Evolutionary conservation across 2,888 invertebrate species (phyloP), one percentile per base, ranked within the genome.

Genomic region (Polyploca ridens): DNA sequence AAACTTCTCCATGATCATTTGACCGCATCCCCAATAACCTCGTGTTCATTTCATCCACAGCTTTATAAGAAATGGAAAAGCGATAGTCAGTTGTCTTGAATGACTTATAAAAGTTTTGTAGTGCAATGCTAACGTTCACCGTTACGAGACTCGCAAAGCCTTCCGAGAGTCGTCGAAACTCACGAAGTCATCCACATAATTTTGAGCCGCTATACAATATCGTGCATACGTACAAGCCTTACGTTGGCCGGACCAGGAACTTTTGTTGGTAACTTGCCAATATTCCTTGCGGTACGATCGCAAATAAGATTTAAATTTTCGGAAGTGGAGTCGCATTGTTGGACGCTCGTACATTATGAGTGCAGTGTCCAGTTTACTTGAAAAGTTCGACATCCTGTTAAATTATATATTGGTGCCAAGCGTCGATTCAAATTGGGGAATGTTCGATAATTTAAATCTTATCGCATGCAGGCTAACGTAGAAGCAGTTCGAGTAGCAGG

Each of bases 401-500:
- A 54, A 54, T 19, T 19, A 19, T 19, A n/a, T 54, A 62, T 16
- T 14, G 41, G 19, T 62, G 16, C 58, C 41, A 58, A n/a, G 33
- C 2, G 33, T 57, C 49, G 19, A 10, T 41, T 27, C 6, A 61
- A 61, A 72, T 74, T 78, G 78, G 80, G 74, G 76, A 74, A 77
- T 81, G 79, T 79, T 86, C 88, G 89, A 90, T 91, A 87, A 93
- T 93, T 91, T 91, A 90, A 91, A 91, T 93, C 90, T 93, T 93
- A 91, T 89, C 84, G 93, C 93, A 92, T 94, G 91, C 93, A 94
- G 93, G 97, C 97, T 80, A 97, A 97, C 93, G 96, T 97, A 88
- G 97, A 97, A 89, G 97, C 97, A 82, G 97, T 97, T 69, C 95
- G 97, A 80, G 97, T 97, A 83, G 97, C 97, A 70, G 97, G 97